These are phyloP conservation scores for Hyphantria cunea DNA, from an alignment of 1,140 invertebrate genomes.

Conservation along the genomic window DNA sequence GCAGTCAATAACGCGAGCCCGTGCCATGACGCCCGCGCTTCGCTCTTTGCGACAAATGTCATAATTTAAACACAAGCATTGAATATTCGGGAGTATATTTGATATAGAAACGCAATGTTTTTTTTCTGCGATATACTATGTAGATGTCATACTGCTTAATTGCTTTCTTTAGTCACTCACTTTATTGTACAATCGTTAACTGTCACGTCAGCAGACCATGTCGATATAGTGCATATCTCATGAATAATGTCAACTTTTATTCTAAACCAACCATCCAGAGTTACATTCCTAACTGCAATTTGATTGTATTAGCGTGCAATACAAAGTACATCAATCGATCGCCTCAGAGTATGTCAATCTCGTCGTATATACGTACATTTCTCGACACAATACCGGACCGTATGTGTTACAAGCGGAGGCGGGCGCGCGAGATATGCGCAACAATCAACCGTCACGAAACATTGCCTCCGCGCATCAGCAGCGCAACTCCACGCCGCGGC, in stretches of 20 bases:
- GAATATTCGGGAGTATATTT: neutral
- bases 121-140: too few relatives aligned
- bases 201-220: too few relatives aligned
- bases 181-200: too few relatives aligned
- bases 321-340: too few relatives aligned
- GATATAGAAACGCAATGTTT: neutral
- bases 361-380: neutral
- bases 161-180: too few relatives aligned
- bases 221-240: too few relatives aligned
- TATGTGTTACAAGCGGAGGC: neutral
- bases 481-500: conserved; percentile 4
- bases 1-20: conserved; percentile 44
- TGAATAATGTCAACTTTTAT: too few relatives aligned
- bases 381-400: neutral
- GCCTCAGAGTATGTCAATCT: too few relatives aligned
- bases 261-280: too few relatives aligned
- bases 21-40: conserved; percentile 20
- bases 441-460: conserved; percentile 5
- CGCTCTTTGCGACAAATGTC: conserved; percentile 48
- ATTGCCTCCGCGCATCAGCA: conserved; percentile 4
- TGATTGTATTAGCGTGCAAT: too few relatives aligned
- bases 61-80: conserved; percentile 44
- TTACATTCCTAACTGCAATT: too few relatives aligned
- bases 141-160: too few relatives aligned
- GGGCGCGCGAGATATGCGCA: conserved; percentile 17